Evolutionary conservation across 2,113 vertebrate genomes (phyloP).

Genomic region (Nerophis ophidion): DNA sequence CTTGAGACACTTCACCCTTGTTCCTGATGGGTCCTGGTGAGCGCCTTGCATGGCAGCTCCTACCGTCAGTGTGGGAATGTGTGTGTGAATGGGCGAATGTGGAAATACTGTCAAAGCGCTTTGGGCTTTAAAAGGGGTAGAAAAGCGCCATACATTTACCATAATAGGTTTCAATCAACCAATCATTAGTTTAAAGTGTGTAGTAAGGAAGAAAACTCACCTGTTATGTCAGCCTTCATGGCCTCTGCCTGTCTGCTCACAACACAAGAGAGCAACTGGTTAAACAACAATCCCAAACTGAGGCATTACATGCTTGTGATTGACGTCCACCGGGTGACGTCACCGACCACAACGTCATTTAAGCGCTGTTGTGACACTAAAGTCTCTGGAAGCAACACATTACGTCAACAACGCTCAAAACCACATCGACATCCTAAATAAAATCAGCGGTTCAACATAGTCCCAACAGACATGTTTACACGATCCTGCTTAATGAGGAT

Average conservation of each 20-base stretch:
- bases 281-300: constrained; percentile 11
- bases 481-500: too few relatives aligned
- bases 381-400: neutral
- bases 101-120: too few relatives aligned
- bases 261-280: constrained; percentile 39
- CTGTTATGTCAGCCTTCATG: constrained; percentile 99
- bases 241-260: constrained; percentile 96
- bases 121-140: too few relatives aligned
- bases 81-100: too few relatives aligned
- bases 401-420: neutral
- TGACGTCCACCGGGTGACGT: neutral
- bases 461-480: neutral
- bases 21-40: too few relatives aligned
- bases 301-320: neutral
- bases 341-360: neutral
- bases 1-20: too few relatives aligned
- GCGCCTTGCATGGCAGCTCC: too few relatives aligned
- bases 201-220: constrained; percentile 57
- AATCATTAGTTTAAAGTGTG: neutral
- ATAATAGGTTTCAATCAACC: too few relatives aligned
- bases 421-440: neutral
- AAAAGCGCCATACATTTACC: too few relatives aligned
- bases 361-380: neutral
- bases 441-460: neutral
- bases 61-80: too few relatives aligned